phyloP scores from a whole-genome alignment of 1,140 invertebrate genomes.

The Zaprionus davidi region DNA sequence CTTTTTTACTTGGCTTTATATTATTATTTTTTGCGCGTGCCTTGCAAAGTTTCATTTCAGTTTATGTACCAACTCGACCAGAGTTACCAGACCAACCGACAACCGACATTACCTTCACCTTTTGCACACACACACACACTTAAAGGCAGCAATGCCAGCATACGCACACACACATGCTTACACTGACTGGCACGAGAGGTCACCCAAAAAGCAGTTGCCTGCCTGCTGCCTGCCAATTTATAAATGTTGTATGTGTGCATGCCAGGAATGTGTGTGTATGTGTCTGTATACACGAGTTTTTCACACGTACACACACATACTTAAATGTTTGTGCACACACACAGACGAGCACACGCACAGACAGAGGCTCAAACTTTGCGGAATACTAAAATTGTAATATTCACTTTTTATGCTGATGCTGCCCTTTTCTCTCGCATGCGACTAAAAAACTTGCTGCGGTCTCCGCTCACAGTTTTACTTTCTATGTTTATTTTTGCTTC shows the following conservation, averaged over 20 bases:
- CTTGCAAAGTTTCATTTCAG: constrained; percentile 71
- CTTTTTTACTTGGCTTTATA: constrained; percentile 28
- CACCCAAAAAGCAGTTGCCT: constrained; percentile 54
- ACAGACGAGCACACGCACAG: constrained; percentile 16
- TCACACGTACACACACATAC: constrained; percentile 25
- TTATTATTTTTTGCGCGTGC: constrained; percentile 45
- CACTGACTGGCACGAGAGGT: constrained; percentile 65
- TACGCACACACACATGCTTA: constrained; percentile 23
- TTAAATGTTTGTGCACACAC: constrained; percentile 16
- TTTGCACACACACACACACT: constrained; percentile 50
- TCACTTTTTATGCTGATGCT: constrained; percentile 77
- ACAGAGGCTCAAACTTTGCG: constrained; percentile 55
- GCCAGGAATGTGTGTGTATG: not conserved
- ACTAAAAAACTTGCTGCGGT: constrained; percentile 66
- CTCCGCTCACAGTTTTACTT: constrained; percentile 27
- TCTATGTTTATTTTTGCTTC: constrained; percentile 15
- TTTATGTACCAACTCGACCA: constrained; percentile 71
- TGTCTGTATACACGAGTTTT: constrained; percentile 62
- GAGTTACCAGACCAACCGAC: constrained; percentile 7
- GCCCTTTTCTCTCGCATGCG: constrained; percentile 55
- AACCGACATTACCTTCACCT: constrained; percentile 74
- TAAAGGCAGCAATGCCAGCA: not conserved
- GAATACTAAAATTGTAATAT: constrained; percentile 72
- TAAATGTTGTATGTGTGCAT: constrained; percentile 62
- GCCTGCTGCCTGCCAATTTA: constrained; percentile 67